Evolutionary conservation across 2,113 vertebrate species (phyloP).

Genomic region (Pteronura brasiliensis): DNA sequence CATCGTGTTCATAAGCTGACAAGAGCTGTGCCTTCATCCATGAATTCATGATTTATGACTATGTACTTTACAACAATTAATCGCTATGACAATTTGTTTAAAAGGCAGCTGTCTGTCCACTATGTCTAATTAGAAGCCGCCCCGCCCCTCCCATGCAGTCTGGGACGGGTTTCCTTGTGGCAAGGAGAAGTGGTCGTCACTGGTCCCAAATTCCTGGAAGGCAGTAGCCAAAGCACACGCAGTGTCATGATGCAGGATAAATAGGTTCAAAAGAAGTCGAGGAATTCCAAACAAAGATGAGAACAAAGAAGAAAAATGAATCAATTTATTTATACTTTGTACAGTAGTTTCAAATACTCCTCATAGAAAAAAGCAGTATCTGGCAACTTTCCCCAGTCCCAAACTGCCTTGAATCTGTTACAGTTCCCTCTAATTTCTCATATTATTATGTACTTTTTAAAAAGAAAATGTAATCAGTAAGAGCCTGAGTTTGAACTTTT

Average conservation of each 20-base stretch:
- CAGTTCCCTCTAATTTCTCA: background rate
- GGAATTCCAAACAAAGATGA: conserved; percentile 61
- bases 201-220: conserved; percentile 38
- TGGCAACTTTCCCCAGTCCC: background rate
- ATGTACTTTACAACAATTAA: background rate
- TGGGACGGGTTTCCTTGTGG: conserved; percentile 22
- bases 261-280: conserved; percentile 42
- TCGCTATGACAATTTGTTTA: background rate
- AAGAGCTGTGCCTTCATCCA: background rate
- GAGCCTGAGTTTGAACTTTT: background rate
- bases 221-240: conserved; percentile 31
- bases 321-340: conserved; percentile 22
- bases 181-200: background rate
- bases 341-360: conserved; percentile 22
- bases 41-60: background rate
- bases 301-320: conserved; percentile 40
- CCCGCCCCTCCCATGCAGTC: background rate
- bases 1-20: background rate
- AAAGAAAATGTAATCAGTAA: background rate
- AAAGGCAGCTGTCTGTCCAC: background rate
- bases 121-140: background rate
- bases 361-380: background rate
- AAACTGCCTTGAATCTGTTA: background rate
- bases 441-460: background rate
- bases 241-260: background rate